Conservation (phyloP, 2,888 invertebrate genomes). For the Spodoptera picta region DNA sequence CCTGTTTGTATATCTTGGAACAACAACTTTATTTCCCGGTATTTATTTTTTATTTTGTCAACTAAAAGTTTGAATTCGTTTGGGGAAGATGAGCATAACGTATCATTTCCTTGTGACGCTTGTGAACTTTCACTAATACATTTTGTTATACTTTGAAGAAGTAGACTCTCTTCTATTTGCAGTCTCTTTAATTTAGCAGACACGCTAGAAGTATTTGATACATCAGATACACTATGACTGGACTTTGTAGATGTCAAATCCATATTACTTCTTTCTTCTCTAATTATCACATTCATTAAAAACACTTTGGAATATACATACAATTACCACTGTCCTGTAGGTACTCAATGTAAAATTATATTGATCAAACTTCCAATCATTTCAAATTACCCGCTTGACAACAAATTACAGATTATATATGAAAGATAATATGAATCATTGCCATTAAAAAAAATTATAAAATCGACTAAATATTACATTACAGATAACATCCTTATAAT, state of each 20-base stretch:
- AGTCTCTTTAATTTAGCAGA: constrained; percentile 73
- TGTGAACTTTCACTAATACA: constrained; percentile 15
- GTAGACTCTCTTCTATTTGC: constrained; percentile 79
- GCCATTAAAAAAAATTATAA: too few species aligned
- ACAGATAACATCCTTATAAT: not conserved
- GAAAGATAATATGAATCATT: too few species aligned
- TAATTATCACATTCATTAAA: too few species aligned
- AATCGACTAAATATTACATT: too few species aligned
- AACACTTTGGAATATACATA: too few species aligned
- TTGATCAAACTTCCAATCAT: constrained; percentile 49
- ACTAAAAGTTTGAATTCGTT: constrained; percentile 59
- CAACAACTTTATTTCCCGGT: constrained; percentile 64
- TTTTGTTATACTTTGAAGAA: constrained; percentile 58
- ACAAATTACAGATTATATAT: not conserved
- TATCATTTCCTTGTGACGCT: constrained; percentile 4
- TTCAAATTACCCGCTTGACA: constrained; percentile 41
- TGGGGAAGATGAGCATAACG: constrained; percentile 22
- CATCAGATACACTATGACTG: constrained; percentile 10
- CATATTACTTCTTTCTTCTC: constrained; percentile 12
- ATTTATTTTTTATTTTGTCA: constrained; percentile 62
- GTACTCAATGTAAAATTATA: constrained; percentile 10
- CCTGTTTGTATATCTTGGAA: constrained; percentile 74
- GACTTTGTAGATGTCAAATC: constrained; percentile 31
- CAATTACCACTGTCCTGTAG: too few species aligned
- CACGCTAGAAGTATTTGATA: constrained; percentile 43